Evolutionary conservation across 2,113 vertebrate species (phyloP).

Genomic region (Anoura caudifer): DNA sequence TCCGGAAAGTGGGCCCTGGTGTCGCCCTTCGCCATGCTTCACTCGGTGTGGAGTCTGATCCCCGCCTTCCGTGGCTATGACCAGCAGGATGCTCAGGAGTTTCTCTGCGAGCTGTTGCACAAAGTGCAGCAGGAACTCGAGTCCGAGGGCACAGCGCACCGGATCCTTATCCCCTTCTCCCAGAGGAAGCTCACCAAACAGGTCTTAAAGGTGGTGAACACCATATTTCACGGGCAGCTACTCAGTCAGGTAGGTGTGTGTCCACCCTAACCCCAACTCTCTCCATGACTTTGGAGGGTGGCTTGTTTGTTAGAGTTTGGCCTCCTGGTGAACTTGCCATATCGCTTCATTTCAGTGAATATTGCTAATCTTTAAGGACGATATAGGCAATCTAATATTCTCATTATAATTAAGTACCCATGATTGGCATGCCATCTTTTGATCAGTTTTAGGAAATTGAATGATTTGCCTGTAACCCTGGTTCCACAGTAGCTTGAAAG

Average conservation of each 20-base stretch:
- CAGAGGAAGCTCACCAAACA: conserved; percentile 98
- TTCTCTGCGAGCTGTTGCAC: conserved; percentile 96
- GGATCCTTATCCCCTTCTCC: conserved; percentile 96
- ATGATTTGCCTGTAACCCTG: not conserved
- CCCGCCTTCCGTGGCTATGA: conserved; percentile 96
- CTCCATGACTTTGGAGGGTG: not conserved
- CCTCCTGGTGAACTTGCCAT: not conserved
- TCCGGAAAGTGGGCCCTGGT: conserved; percentile 97
- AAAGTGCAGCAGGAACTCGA: conserved; percentile 99
- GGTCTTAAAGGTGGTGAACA: conserved; percentile 99
- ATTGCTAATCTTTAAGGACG: not conserved
- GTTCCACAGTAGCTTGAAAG: not conserved
- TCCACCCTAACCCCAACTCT: accelerated
- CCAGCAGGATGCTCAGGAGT: conserved; percentile 99
- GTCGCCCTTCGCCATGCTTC: conserved; percentile 98
- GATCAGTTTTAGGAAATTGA: not conserved
- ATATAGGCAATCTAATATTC: not conserved
- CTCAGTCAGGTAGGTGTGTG: conserved; percentile 93
- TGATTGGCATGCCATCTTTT: not conserved
- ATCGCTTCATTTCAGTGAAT: not conserved
- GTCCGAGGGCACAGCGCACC: conserved; percentile 90
- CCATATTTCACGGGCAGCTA: conserved; percentile 98
- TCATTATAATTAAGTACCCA: not conserved
- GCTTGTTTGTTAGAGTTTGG: not conserved
- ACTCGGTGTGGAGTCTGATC: conserved; percentile 98